Conservation (phyloP, 2,888 invertebrate species). For the Torymus texanus region DNA sequence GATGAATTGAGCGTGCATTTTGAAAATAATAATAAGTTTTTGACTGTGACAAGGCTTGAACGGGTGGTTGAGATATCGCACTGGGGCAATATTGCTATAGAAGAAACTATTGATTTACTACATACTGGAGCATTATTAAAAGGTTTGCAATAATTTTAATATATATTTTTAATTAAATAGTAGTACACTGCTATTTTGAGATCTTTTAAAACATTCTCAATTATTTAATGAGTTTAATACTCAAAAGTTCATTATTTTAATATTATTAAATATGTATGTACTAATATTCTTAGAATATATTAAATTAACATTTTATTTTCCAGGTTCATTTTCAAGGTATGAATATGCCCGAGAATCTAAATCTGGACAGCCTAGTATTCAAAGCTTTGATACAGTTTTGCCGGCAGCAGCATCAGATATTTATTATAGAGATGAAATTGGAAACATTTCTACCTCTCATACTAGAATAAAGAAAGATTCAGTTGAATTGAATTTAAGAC, state of each 20-base stretch:
- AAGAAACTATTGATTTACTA: constrained; percentile 93
- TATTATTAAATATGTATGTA: not conserved
- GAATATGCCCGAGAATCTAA: constrained; percentile 96
- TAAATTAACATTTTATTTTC: constrained; percentile 5
- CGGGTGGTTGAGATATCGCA: constrained; percentile 96
- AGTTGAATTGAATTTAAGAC: constrained; percentile 96
- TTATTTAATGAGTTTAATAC: not conserved
- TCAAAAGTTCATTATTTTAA: not conserved
- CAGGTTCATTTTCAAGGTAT: constrained; percentile 95
- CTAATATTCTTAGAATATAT: not conserved
- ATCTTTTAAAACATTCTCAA: not conserved
- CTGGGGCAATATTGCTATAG: constrained; percentile 99
- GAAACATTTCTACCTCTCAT: constrained; percentile 98
- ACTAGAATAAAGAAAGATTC: constrained; percentile 92
- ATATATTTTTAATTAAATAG: not conserved
- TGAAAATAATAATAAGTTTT: constrained; percentile 96
- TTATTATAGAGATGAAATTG: constrained; percentile 98
- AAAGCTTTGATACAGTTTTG: constrained; percentile 90
- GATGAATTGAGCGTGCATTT: constrained; percentile 89
- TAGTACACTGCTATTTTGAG: no score
- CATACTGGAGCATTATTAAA: constrained; percentile 96
- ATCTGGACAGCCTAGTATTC: constrained; percentile 91
- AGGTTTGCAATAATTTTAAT: constrained; percentile 54
- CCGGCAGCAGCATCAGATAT: constrained; percentile 95
- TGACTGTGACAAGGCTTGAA: constrained; percentile 92